Percentiles rank a stretch among this genome's conserved stretches.
Conservation (phyloP, 2,113 vertebrate species). For the Tenebrosternarchus preto region DNA sequence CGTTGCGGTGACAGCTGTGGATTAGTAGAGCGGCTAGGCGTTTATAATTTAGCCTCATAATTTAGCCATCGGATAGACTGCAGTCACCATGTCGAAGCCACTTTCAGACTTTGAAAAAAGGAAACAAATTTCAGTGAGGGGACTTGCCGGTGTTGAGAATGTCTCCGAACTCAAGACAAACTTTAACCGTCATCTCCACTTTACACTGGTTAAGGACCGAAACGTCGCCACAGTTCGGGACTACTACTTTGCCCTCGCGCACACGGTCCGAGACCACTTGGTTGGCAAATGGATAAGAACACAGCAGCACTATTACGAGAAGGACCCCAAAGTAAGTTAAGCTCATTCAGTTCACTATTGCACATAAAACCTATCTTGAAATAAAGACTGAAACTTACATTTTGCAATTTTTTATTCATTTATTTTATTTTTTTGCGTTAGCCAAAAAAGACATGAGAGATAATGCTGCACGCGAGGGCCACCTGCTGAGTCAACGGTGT, state of each 20-base stretch:
- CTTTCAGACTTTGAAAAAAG: slow-evolving; percentile 82
- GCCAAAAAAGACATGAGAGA: background rate
- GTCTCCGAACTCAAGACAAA: slow-evolving; percentile 83
- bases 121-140: slow-evolving; percentile 88
- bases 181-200: slow-evolving; percentile 89
- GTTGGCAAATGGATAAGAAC: slow-evolving; percentile 90
- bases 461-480: background rate
- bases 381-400: no score
- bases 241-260: slow-evolving; percentile 88
- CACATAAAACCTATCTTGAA: background rate
- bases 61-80: slow-evolving; percentile 42
- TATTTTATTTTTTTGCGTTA: background rate
- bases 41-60: slow-evolving; percentile 45
- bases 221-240: slow-evolving; percentile 85
- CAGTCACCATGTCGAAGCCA: slow-evolving; percentile 81
- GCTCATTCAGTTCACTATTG: background rate
- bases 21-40: slow-evolving; percentile 41
- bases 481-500: background rate
- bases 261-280: slow-evolving; percentile 88
- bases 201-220: slow-evolving; percentile 90
- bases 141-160: slow-evolving; percentile 88
- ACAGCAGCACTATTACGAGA: slow-evolving; percentile 92
- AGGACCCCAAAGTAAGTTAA: slow-evolving; percentile 85
- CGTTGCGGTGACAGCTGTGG: slow-evolving; percentile 50
- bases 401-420: no score